Percentiles rank a stretch among this genome's conserved stretches.
phyloP scores from a whole-genome alignment of 1,140 invertebrate species.

The Charaxes varanes region DNA sequence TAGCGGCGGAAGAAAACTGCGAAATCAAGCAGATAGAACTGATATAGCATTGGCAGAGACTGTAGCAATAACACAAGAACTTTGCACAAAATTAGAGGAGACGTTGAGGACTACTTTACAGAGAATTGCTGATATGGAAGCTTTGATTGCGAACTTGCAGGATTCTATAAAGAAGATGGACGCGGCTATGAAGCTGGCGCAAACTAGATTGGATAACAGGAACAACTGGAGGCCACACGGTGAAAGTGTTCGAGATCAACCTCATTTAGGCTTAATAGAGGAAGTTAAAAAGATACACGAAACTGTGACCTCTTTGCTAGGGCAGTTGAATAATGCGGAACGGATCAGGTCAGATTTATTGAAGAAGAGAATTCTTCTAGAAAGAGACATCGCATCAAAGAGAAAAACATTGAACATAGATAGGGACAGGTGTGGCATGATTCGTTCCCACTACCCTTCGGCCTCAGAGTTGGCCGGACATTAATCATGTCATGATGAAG shows the following conservation, averaged over 20 bases:
- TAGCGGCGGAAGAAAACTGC: slow-evolving; percentile 80
- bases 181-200: slow-evolving; percentile 83
- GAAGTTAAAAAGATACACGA: slow-evolving; percentile 82
- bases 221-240: slow-evolving; percentile 77
- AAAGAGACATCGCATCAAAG: slow-evolving; percentile 83
- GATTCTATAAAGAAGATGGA: slow-evolving; percentile 79
- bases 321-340: slow-evolving; percentile 73
- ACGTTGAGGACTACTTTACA: slow-evolving; percentile 77
- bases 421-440: slow-evolving; percentile 77
- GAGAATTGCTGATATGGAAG: slow-evolving; percentile 82
- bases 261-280: slow-evolving; percentile 82
- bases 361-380: slow-evolving; percentile 75
- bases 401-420: slow-evolving; percentile 83
- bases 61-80: slow-evolving; percentile 80
- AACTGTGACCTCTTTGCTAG: slow-evolving; percentile 76
- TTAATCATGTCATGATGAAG: slow-evolving; percentile 13
- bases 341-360: slow-evolving; percentile 76
- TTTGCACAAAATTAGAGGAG: slow-evolving; percentile 78
- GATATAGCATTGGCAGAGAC: slow-evolving; percentile 79
- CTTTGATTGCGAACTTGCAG: slow-evolving; percentile 77
- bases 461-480: slow-evolving; percentile 78
- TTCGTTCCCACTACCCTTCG: slow-evolving; percentile 82
- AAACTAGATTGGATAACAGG: slow-evolving; percentile 84
- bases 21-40: slow-evolving; percentile 82
- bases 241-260: slow-evolving; percentile 82